Base-by-base conservation (phyloP, 2,797 vertebrate genomes). In the Sebastes vulpes region DNA sequence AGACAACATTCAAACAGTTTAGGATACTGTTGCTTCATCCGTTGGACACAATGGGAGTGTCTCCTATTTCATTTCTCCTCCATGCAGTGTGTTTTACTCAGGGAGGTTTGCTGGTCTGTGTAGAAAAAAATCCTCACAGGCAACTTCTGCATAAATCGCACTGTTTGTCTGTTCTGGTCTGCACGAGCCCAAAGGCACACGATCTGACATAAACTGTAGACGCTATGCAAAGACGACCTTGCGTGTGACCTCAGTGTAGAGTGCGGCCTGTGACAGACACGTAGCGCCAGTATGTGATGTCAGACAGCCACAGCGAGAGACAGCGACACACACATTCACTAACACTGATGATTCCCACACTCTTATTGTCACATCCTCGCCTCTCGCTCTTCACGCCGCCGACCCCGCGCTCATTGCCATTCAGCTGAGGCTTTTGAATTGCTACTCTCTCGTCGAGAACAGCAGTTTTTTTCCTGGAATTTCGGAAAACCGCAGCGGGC, bases 161-260 rank as follows among this genome's bases (percentile, higher is more conserved):
- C 32, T 12, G 16, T 57, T 31, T 48, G 50, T 69, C 66, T 69
- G 57, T 48, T 10, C 52, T 31, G 32, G 28, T 77, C 69, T 32
- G 28, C 72, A 32, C 5, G 3, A 67, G 53, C 35, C 80, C 32
- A 52, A 72, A 86, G 53, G 67, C 75, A 82, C 81, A 78, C 77
- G 42, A 88, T 85, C 46, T 59, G 68, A 66, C 72, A 81, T 65
- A 68, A 84, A 75, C 32, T 73, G 70, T 32, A 58, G 57, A 69
- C 61, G 60, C 89, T 81, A 90, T 72, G 70, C 71, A 77, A 69
- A 82, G 29, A 75, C 20, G 29, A 79, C 86, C 79, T 86, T 87
- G 72, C 23, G n/a, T 68, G 28, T 78, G 78, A 84, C 79, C 86
- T 66, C 53, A 9, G 23, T 65, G 65, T 42, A 50, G 25, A 73